Evolutionary conservation across 2,113 vertebrate genomes (phyloP), one percentile per base, ranked within the genome.

Genomic region (Nothoprocta pentlandii): DNA sequence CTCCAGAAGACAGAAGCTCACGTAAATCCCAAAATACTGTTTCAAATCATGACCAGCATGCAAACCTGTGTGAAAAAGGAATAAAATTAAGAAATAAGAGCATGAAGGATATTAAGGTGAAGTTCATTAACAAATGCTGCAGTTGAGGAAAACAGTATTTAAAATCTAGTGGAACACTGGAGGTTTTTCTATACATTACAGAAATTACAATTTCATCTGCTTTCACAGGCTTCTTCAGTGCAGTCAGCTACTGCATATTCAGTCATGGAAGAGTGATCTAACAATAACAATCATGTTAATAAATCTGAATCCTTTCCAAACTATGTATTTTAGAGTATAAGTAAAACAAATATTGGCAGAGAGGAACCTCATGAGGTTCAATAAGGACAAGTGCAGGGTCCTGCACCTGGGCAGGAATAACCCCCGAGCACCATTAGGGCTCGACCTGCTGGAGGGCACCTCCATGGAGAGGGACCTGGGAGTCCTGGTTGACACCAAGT

Each of bases 1-100:
- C n/a, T 62, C 30, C 10, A 8, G 46, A 85, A 67, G 63, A 10
- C 14, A 79, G 51, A 83, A 90, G 7, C 12, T 84, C 46, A 67
- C 0, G 1, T 39, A 77, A 89, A 71, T 44, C 42, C 25, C 22
- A 1, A 34, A 83, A 90, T 75, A 6, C 46, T 44, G 20, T 19
- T 80, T 80, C 34, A 80, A 80, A 71, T 71, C 68, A 44, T 2
- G 10, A 51, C 16, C 8, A 34, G 15, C 1, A 5, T 16, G 4
- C 14, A 71, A 88, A 79, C 16, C 12, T 1, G 0, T 0, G 0
- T 34, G 30, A 84, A 62, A 3, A 41, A 32, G 1, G 77, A 85
- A 66, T 19, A 56, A 25, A 75, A 59, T 47, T 42, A 62, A 77
- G 39, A 61, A 77, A 32, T 16, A 42, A 6, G 4, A 62, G 47